Conservation (phyloP, 2,113 vertebrate species). For the Rhegmatorhina hoffmannsi region DNA sequence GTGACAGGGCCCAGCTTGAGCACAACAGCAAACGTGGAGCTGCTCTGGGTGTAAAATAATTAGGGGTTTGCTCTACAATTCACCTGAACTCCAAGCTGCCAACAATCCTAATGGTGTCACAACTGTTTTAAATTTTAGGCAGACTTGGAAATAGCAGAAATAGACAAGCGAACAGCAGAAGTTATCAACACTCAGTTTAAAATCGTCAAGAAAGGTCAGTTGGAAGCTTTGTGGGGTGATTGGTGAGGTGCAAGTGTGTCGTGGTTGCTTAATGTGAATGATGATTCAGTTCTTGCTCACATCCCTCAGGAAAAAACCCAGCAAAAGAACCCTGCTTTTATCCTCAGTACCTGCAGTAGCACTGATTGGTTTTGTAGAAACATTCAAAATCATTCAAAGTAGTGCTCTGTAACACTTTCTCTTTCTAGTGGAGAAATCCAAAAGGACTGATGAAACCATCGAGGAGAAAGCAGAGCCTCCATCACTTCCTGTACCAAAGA, state of each 20-base stretch:
- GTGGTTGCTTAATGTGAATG: neutral
- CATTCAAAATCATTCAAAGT: neutral
- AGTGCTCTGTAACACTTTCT: neutral
- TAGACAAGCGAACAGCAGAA: conserved; percentile 72
- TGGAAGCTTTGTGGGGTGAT: neutral
- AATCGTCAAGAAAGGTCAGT: conserved; percentile 67
- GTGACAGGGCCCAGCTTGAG: rapidly evolving
- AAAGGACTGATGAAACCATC: neutral
- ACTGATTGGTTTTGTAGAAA: neutral
- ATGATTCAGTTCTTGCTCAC: neutral
- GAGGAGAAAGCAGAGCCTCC: neutral
- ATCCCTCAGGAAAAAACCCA: neutral
- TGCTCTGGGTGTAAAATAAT: neutral
- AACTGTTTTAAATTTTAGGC: conserved; percentile 52
- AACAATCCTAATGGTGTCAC: neutral
- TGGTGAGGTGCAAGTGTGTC: neutral
- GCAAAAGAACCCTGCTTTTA: neutral
- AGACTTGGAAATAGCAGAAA: conserved; percentile 73
- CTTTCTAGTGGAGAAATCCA: neutral
- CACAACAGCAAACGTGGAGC: rapidly evolving
- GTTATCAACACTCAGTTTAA: conserved; percentile 71
- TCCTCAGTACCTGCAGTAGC: neutral
- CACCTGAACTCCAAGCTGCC: rapidly evolving
- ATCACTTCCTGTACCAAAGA: conserved; percentile 55
- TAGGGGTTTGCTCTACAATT: neutral